Percentiles rank a stretch among this genome's conserved stretches.
These are phyloP conservation scores for Onthophagus taurus DNA, from an alignment of 1,140 invertebrate genomes.

Conservation along the genomic window DNA sequence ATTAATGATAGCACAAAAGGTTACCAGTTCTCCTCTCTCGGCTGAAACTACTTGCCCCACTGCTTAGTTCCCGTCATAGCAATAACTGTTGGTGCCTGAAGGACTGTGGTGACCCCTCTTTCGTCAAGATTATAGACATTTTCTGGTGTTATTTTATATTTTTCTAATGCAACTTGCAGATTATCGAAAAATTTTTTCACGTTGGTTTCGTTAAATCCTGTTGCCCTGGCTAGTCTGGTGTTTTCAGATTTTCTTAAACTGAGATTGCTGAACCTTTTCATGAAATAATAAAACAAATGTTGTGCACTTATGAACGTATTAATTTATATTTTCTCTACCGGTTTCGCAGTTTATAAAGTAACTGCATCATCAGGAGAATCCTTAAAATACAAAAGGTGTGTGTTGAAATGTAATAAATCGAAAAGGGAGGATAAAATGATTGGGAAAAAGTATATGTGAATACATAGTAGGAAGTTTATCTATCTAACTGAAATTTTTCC, in stretches of 20 bases:
- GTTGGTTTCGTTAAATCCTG: conserved; percentile 8
- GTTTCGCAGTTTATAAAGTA: too few species aligned
- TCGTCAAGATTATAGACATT: conserved; percentile 37
- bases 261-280: conserved; percentile 36
- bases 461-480: too few species aligned
- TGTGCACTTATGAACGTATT: too few species aligned
- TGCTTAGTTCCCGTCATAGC: conserved; percentile 31
- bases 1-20: too few species aligned
- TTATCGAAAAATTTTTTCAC: background rate
- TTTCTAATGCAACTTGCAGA: conserved; percentile 21
- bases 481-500: too few species aligned
- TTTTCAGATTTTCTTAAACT: conserved; percentile 36
- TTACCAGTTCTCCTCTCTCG: conserved; percentile 29
- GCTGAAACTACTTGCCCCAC: conserved; percentile 32
- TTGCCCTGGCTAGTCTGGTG: conserved; percentile 31
- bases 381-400: too few species aligned
- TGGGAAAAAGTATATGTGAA: too few species aligned
- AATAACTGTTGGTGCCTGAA: conserved; percentile 34
- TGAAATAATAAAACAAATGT: conserved; percentile 37
- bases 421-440: too few species aligned
- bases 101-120: conserved; percentile 37
- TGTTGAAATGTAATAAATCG: too few species aligned
- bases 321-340: too few species aligned
- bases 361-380: too few species aligned
- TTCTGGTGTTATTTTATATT: conserved; percentile 29